Evolutionary conservation across 2,888 invertebrate species (phyloP).

Genomic region (Hypomecis punctinalis): DNA sequence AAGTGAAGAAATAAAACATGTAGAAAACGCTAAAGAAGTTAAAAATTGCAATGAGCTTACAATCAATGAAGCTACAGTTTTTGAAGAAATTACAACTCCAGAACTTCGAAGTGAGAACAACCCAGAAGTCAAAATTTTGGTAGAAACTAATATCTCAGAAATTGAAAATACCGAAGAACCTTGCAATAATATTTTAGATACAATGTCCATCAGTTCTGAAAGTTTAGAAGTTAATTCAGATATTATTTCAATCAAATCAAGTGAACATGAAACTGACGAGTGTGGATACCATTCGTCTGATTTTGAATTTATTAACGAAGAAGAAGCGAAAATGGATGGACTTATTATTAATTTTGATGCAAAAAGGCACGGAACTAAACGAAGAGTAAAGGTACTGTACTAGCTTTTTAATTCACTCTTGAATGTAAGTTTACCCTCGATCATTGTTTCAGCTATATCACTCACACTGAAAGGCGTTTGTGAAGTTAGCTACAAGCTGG

Average conservation of each 20-base stretch:
- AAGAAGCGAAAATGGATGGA: conserved; percentile 57
- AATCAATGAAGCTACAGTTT: no score
- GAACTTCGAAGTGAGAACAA: background rate
- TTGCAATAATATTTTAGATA: conserved; percentile 9
- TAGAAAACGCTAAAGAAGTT: no score
- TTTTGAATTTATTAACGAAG: conserved; percentile 73
- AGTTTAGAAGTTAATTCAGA: conserved; percentile 23
- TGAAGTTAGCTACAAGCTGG: no score
- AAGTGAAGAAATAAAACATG: no score
- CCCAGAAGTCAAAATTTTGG: background rate
- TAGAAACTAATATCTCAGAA: background rate
- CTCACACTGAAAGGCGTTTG: no score
- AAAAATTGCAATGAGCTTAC: no score
- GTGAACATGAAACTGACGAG: conserved; percentile 25
- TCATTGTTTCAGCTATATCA: no score
- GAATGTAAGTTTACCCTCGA: no score
- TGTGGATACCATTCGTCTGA: conserved; percentile 68
- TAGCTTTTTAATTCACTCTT: no score
- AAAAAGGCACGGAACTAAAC: background rate
- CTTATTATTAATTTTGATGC: conserved; percentile 43
- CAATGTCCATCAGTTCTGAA: conserved; percentile 23
- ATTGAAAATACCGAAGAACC: conserved; percentile 7
- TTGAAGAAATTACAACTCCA: no score
- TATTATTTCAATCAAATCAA: background rate
- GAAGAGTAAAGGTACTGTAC: background rate